Evolutionary conservation across 2,797 vertebrate species (phyloP).

Genomic region (Cyprinella venusta): DNA sequence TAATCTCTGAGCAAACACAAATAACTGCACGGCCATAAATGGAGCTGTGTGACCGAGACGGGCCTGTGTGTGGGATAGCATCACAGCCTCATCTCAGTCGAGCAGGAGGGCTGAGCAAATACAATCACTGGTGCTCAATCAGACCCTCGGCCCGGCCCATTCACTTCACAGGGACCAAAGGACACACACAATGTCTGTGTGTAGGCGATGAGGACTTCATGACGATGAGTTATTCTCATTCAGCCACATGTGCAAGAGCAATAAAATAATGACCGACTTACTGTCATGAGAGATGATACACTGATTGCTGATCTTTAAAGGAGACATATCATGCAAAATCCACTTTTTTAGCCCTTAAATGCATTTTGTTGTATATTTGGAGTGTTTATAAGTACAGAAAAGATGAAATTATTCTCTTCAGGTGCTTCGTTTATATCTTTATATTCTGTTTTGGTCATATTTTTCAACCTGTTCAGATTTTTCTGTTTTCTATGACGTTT

Average conservation of each 20-base stretch:
- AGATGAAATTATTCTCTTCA: too few relatives aligned
- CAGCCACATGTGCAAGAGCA: constrained; percentile 18
- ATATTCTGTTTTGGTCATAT: too few relatives aligned
- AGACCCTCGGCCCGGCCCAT: constrained; percentile 40
- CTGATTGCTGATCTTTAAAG: neutral
- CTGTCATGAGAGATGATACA: neutral
- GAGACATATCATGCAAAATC: too few relatives aligned
- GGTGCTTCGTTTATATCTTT: too few relatives aligned
- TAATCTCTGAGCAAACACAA: constrained; percentile 62
- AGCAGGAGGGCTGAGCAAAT: constrained; percentile 55
- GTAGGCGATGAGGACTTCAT: constrained; percentile 32
- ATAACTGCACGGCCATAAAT: constrained; percentile 52
- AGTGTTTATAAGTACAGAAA: too few relatives aligned
- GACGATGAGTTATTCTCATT: constrained; percentile 37
- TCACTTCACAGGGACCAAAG: neutral
- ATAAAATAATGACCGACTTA: constrained; percentile 13
- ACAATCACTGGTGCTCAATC: constrained; percentile 58
- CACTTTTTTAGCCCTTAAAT: too few relatives aligned
- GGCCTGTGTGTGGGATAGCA: constrained; percentile 45
- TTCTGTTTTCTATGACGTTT: too few relatives aligned
- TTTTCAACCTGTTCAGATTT: too few relatives aligned
- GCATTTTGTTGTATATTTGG: too few relatives aligned
- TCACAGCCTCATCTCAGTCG: constrained; percentile 45
- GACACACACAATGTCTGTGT: constrained; percentile 5
- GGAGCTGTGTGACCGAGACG: neutral